A percentile compares a stretch with the other conserved stretches of the same genome.
Evolutionary conservation across 2,797 vertebrate species (phyloP).

Genomic region (Spinus pinus): DNA sequence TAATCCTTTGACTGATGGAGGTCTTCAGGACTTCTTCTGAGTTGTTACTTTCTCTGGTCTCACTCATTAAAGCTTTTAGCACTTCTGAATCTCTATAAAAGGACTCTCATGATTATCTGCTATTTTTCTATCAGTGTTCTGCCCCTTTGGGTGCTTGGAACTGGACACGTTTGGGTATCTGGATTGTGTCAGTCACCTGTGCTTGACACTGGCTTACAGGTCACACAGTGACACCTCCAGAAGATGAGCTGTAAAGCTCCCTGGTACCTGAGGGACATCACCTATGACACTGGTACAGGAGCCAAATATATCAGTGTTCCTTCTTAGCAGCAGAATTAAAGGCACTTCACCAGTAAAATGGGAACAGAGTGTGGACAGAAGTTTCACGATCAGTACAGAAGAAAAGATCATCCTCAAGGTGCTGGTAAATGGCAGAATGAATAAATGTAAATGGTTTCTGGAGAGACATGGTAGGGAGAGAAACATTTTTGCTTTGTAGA

Average conservation of each 20-base stretch:
- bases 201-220: neutral
- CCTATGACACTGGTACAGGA: neutral
- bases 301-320: neutral
- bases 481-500: neutral
- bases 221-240: neutral
- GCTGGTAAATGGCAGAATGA: neutral
- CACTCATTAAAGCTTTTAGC: neutral
- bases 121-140: neutral
- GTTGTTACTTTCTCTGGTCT: neutral
- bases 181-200: neutral
- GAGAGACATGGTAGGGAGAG: neutral
- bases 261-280: neutral
- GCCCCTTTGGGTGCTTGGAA: neutral
- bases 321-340: conserved; percentile 1
- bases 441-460: neutral
- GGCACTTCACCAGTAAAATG: neutral
- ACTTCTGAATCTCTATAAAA: neutral
- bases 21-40: neutral
- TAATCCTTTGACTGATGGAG: neutral
- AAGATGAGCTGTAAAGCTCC: neutral
- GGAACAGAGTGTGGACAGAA: neutral
- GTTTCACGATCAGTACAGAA: neutral
- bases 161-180: neutral
- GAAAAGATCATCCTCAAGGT: neutral
- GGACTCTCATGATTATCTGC: neutral